phyloP scores from a whole-genome alignment of 2,113 vertebrate species.

The Catharus minimus region DNA sequence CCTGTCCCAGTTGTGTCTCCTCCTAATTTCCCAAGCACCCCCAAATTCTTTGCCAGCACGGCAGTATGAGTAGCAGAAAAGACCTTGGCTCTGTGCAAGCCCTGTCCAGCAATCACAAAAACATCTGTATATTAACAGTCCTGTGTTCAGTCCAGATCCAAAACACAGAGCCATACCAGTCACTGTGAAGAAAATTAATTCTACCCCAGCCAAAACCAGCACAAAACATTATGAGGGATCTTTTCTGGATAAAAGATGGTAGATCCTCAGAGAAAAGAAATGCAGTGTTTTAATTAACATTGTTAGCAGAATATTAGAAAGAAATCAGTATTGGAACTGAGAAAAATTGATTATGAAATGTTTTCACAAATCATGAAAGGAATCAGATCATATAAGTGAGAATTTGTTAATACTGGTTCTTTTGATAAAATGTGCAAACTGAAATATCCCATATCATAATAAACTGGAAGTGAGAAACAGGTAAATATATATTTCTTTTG shows the following conservation, averaged over 20 bases:
- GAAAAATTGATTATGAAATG: background rate
- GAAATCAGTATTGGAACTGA: background rate
- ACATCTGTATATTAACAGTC: background rate
- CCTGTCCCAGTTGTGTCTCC: background rate
- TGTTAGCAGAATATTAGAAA: background rate
- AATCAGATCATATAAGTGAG: background rate
- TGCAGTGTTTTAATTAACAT: background rate
- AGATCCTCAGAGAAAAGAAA: background rate
- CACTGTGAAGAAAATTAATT: background rate
- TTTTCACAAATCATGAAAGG: background rate
- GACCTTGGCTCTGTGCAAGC: background rate
- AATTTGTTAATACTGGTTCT: background rate
- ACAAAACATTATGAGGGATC: background rate
- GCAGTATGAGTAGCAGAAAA: background rate
- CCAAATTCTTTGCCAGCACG: rapidly evolving
- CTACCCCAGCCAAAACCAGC: background rate
- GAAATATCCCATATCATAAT: background rate
- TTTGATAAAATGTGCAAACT: background rate
- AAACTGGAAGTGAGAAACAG: background rate
- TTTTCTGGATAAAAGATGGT: background rate
- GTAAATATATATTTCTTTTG: background rate
- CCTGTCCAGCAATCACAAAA: background rate
- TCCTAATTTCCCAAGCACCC: rapidly evolving
- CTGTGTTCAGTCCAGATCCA: background rate
- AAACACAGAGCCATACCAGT: background rate